Evolutionary conservation across 2,797 vertebrate species (phyloP), one percentile per base, ranked within the genome.

Genomic region (Falco rusticolus): DNA sequence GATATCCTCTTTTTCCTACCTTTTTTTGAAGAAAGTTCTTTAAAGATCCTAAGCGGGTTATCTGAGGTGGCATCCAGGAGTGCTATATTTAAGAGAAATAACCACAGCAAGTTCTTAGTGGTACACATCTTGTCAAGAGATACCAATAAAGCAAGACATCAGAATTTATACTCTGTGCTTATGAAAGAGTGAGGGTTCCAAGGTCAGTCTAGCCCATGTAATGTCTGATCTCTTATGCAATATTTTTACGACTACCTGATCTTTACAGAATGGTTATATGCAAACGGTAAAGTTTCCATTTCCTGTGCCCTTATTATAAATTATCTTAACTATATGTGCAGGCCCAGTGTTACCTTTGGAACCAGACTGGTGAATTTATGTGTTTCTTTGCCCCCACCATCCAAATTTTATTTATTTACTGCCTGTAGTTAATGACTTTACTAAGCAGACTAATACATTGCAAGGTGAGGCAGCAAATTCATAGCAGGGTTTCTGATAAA

Each of bases 161-260:
- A 18, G 43, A 69, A 89, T 96, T 96, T 96, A 94, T 94, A 96
- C 13, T 21, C 63, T 61, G 28, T 24, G 7, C 10, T 21, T 65
- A 37, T 54, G 19, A 15, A 65, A 54, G 7, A 39, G 9, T 43
- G 59, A 8, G 12, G 54, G 3, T 70, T 19, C 51, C 45, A 89
- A 87, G 89, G 89, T 79, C 89, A 80, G 43, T 24, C 25, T 79
- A 43, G 16, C 9, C 48, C 34, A n/a, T 20, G 16, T 13, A 59
- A 2, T 13, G 8, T 20, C 37, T 77, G 21, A 43, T 87, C 33
- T 60, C 61, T 87, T 65, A 22, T 4, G 39, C 34, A 79, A n/a
- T 29, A 50, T 22, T 87, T 86, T 93, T 94, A 92, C 70, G 47
- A 45, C 47, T 79, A 15, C 3, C 24, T 37, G 47, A 51, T 89